Conservation (phyloP, 2,113 vertebrate genomes). For the Megaceryle torquata region DNA sequence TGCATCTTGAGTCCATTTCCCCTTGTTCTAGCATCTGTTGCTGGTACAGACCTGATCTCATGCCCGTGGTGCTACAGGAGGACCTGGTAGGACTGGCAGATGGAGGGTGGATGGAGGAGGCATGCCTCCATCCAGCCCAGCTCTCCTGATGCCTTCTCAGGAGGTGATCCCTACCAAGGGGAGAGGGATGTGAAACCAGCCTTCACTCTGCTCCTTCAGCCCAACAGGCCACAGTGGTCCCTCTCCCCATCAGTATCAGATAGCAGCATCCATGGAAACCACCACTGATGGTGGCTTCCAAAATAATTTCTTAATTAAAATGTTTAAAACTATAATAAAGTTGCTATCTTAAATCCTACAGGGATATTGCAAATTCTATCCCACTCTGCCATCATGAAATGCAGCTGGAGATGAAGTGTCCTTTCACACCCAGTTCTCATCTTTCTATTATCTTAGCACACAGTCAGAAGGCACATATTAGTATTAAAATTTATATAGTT, state of each 20-base stretch:
- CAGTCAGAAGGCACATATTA: not conserved
- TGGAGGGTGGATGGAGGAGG: not conserved
- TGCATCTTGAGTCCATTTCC: too few relatives aligned
- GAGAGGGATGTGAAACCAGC: not conserved
- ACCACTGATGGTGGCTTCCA: not conserved
- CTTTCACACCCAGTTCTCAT: not conserved
- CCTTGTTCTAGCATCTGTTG: too few relatives aligned
- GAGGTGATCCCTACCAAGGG: not conserved
- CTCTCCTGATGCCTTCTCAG: not conserved
- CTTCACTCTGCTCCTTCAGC: not conserved
- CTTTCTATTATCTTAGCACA: not conserved
- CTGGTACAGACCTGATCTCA: not conserved
- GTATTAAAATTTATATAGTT: not conserved
- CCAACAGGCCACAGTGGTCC: rapidly evolving
- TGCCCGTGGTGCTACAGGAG: rapidly evolving
- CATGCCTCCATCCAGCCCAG: rapidly evolving
- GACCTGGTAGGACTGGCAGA: not conserved
- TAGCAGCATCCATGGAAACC: slow-evolving; percentile 44
- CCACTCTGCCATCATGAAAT: not conserved
- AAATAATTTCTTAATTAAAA: slow-evolving; percentile 44
- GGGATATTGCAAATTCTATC: not conserved
- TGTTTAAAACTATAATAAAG: slow-evolving; percentile 28
- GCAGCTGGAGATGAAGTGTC: not conserved
- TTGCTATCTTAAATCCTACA: not conserved
- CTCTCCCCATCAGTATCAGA: not conserved